Percentiles rank a stretch among this genome's conserved stretches.
Evolutionary conservation across 2,888 invertebrate genomes (phyloP).

Genomic region (Ptychoptera albimana): DNA sequence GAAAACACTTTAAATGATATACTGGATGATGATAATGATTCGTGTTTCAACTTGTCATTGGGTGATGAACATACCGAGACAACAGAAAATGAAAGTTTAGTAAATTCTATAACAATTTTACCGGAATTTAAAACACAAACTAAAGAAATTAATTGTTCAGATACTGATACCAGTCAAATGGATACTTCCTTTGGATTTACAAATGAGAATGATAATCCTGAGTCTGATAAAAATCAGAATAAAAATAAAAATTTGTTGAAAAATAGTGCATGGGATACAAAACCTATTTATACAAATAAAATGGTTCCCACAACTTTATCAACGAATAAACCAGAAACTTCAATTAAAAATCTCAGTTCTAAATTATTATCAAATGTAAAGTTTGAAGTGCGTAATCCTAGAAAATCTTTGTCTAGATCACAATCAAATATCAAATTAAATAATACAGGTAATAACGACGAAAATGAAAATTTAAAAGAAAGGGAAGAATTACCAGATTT

Average conservation of each 20-base stretch:
- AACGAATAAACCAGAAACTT: background rate
- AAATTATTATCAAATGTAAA: conserved; percentile 52
- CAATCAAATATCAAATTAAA: conserved; percentile 9
- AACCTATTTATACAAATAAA: no score
- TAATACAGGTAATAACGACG: conserved; percentile 2
- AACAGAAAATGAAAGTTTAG: background rate
- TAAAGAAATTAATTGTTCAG: conserved; percentile 16
- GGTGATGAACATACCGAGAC: conserved; percentile 14
- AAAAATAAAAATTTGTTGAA: no score
- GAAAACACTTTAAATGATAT: conserved; percentile 51
- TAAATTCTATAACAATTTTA: background rate
- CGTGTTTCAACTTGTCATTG: conserved; percentile 20
- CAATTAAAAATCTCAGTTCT: conserved; percentile 26
- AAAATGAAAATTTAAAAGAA: conserved; percentile 1
- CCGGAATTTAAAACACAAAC: conserved; percentile 6
- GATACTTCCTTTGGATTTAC: no score
- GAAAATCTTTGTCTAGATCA: conserved; percentile 40
- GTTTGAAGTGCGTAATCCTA: conserved; percentile 59
- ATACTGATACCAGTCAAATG: conserved; percentile 23
- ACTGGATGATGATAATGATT: conserved; percentile 20
- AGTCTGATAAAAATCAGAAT: no score
- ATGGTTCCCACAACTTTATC: background rate
- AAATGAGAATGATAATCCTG: conserved; percentile 30
- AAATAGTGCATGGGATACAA: background rate
- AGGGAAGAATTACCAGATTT: conserved; percentile 22